Evolutionary conservation across 1,140 invertebrate species (phyloP), one percentile per base, ranked within the genome.

Genomic region (Solen grandis): DNA sequence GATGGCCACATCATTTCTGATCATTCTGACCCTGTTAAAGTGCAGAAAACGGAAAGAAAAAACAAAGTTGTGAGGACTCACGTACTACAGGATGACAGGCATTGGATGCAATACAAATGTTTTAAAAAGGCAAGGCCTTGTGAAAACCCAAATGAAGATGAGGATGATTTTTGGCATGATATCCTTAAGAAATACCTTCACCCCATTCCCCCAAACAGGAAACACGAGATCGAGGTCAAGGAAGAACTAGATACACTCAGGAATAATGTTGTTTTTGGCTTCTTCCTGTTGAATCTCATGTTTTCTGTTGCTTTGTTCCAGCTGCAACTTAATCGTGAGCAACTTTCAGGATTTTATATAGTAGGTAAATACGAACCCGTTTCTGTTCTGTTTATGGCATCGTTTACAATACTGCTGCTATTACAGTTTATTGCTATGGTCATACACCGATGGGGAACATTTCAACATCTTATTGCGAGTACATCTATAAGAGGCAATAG

Each of bases 391-490:
- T 86, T 93, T 27, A 82, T 92, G 0, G 88, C 91, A 69, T 88
- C 92, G 50, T 93, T 93, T 83, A 87, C 88, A 22, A 31, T 91
- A 0, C 86, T 93, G 33, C 75, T 93, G 25, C 65, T 92, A 16
- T 81, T 92, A 16, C 93, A 93, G 81, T 89, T 93, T 77, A 57
- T 92, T 14, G 92, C 91, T 2, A 93, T 93, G 93, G 66, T 93
- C 22, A 84, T 93, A n/a, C 93, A 93, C 83, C 84, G 93, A 13
- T 99, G 99, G 91, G 98, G 98, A 88, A 99, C 99, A 3, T 93
- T 99, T 54, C 97, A 97, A 0, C 99, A 99, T 91, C 99, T 99
- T 85, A 94, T 99, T 86, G 96, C 98, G 16, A 98, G 97, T 4
- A 99, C 98, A 5, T 33, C 46, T 27, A 16, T 84, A n/a, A 10